phyloP scores from a whole-genome alignment of 1,140 invertebrate genomes.

The Calosoma granatense region DNA sequence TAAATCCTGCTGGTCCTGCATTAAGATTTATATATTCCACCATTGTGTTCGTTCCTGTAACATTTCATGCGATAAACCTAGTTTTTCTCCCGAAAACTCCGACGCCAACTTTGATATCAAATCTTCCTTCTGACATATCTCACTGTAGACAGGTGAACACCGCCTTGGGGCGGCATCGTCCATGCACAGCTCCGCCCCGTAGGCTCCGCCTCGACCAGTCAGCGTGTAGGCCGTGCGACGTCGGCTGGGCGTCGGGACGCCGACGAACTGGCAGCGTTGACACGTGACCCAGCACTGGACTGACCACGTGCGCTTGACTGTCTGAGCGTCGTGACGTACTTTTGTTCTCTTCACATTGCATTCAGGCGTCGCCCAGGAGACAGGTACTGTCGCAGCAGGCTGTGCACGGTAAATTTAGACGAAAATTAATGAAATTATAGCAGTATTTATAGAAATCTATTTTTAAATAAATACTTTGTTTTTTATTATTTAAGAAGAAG shows the following conservation, averaged over 20 bases:
- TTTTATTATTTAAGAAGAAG: no score
- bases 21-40: no score
- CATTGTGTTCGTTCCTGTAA: no score
- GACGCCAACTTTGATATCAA: no score
- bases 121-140: no score
- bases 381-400: background rate
- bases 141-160: no score
- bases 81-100: no score
- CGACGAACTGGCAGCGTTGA: constrained; percentile 15
- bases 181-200: no score
- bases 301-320: constrained; percentile 16
- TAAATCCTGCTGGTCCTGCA: no score
- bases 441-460: background rate
- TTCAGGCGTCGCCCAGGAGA: background rate
- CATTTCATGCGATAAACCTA: no score
- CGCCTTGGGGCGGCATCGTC: no score
- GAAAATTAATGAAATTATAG: background rate
- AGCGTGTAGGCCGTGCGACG: constrained; percentile 16
- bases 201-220: constrained; percentile 25
- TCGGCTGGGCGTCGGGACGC: constrained; percentile 26
- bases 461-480: background rate
- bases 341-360: background rate
- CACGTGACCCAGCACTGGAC: constrained; percentile 25
- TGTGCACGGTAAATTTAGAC: background rate
- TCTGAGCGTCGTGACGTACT: background rate